These are phyloP conservation scores for Sylvilagus bachmani DNA, from an alignment of 2,113 vertebrate genomes.

Conservation along the genomic window DNA sequence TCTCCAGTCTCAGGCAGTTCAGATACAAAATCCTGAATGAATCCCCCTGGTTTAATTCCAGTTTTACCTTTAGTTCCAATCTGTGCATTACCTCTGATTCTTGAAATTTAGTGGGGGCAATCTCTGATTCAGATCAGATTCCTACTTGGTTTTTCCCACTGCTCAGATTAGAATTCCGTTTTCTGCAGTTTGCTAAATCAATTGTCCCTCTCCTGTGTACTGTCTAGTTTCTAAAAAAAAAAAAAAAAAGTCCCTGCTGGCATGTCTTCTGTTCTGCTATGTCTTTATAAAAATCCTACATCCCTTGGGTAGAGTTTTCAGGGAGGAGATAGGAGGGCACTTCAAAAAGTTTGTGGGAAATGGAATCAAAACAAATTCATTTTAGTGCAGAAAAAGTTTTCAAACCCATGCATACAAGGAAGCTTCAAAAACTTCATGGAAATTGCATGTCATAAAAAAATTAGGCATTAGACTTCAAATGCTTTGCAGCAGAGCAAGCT, in stretches of 20 bases:
- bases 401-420: too few relatives aligned
- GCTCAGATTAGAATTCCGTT: background rate
- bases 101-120: background rate
- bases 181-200: background rate
- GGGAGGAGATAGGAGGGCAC: background rate
- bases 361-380: too few relatives aligned
- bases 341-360: too few relatives aligned
- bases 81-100: background rate
- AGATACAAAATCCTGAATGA: background rate
- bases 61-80: background rate
- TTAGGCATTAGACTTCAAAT: too few relatives aligned
- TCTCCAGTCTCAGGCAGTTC: background rate
- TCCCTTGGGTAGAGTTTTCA: slow-evolving; percentile 24
- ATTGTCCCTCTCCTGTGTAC: background rate
- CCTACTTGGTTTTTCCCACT: background rate
- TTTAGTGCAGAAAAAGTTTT: too few relatives aligned
- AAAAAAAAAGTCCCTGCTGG: background rate
- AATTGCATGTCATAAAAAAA: too few relatives aligned
- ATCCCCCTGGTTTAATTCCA: background rate
- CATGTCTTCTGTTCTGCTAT: background rate
- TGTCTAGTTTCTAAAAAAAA: background rate
- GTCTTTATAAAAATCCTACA: background rate
- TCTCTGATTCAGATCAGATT: background rate
- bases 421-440: too few relatives aligned
- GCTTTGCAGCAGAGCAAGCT: too few relatives aligned